These are phyloP conservation scores for Pentamera pediparva DNA, from an alignment of 53 echinoderm and acorn worm species.

Conservation along the genomic window DNA sequence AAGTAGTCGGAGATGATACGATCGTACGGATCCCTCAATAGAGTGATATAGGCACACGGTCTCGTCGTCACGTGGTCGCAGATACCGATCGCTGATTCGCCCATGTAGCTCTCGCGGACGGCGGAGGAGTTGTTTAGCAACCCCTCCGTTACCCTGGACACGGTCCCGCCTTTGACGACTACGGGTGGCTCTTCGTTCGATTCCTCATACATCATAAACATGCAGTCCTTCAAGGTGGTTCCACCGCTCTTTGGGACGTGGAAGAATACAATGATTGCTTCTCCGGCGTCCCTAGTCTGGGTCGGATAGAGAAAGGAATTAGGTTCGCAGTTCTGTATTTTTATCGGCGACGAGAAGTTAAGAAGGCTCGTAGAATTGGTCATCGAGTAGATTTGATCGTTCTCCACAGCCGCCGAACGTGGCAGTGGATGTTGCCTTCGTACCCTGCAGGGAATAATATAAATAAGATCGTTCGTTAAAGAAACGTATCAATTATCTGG, in stretches of 20 bases:
- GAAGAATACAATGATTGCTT: slow-evolving; percentile 1
- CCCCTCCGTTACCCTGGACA: neutral
- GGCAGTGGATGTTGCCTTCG: no score
- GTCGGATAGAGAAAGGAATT: slow-evolving; percentile 2
- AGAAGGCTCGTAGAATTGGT: no score
- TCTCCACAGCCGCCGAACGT: no score
- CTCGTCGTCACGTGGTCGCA: slow-evolving; percentile 57
- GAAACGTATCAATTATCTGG: no score
- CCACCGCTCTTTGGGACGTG: slow-evolving; percentile 14
- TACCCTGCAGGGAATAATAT: no score
- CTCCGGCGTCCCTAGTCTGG: no score
- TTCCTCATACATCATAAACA: neutral
- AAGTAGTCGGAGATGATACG: slow-evolving; percentile 64
- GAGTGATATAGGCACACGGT: slow-evolving; percentile 82
- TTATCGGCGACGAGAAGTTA: neutral
- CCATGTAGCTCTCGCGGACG: slow-evolving; percentile 21
- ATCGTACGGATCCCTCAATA: slow-evolving; percentile 82
- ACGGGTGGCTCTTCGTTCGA: neutral
- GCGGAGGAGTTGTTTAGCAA: neutral
- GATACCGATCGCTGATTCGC: slow-evolving; percentile 80
- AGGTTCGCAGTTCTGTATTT: neutral
- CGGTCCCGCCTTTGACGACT: neutral
- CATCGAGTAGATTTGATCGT: no score
- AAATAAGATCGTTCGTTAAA: no score
- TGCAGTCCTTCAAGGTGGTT: neutral